Percentiles rank a stretch among this genome's conserved stretches.
Conservation (phyloP, 2,797 vertebrate species). For the Argyrosomus regius region DNA sequence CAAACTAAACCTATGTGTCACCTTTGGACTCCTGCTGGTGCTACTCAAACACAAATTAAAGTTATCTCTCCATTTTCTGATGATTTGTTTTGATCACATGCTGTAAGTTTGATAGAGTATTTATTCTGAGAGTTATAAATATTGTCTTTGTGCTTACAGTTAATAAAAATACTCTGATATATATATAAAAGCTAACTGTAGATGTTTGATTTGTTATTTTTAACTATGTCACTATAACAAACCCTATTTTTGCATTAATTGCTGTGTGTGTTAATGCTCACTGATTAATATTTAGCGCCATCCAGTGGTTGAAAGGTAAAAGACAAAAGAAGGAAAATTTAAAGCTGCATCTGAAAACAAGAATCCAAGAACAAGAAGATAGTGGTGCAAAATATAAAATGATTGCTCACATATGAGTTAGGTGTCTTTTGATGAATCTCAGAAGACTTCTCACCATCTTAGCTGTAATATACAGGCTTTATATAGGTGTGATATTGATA, state of each 20-base stretch:
- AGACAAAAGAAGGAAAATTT: background rate
- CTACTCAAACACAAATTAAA: background rate
- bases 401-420: background rate
- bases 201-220: background rate
- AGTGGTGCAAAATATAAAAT: background rate
- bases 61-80: background rate
- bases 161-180: slow-evolving; percentile 35
- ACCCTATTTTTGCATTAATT: background rate
- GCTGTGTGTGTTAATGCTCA: background rate
- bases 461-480: background rate
- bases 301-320: slow-evolving; percentile 60
- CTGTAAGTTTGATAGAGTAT: slow-evolving; percentile 22
- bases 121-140: slow-evolving; percentile 45
- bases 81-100: slow-evolving; percentile 18
- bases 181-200: slow-evolving; percentile 20
- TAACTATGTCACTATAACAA: background rate
- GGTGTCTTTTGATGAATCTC: background rate
- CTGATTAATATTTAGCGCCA: slow-evolving; percentile 56
- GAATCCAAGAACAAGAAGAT: background rate
- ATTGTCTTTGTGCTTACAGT: slow-evolving; percentile 20
- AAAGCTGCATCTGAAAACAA: background rate
- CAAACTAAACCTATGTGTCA: background rate
- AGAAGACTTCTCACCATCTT: background rate
- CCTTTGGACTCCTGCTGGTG: background rate
- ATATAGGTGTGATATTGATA: no score